Base-by-base conservation (phyloP, 2,888 invertebrate genomes). In the Lasius platythorax region DNA sequence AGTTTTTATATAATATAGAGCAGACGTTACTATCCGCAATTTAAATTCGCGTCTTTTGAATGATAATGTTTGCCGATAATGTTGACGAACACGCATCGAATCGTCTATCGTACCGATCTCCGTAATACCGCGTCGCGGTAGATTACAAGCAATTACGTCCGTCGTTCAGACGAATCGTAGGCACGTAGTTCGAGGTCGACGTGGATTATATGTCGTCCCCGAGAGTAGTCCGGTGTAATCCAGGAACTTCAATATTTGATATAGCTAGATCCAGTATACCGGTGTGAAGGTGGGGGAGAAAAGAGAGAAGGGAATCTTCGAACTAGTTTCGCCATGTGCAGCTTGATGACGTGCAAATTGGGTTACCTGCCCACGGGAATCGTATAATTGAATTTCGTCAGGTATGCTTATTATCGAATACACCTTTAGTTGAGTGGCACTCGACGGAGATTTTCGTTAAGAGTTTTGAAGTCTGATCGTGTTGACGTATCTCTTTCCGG, bases 211-310 rank as follows among this genome's bases (percentile, higher is more conserved):
- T 84, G 92, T 63, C 18, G 75, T 90, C 87, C 91, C 89, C 23
- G 79, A 66, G 89, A 90, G 87, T 86, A 83, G 85, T 83, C 85
- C 78, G 61, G 82, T 78, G 89, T 89, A 90, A 90, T 90, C 87
- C 89, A 66, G 88, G 73, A 89, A 92, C 89, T 92, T 92, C 92
- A 92, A 92, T 92, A 92, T 92, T 92, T 92, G 92, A 92, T 91
- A 90, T 83, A 86, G 58, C 85, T 73, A 85, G 82, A 73, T 30
- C 64, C 63, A 46, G 67, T 82, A 70, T 43, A 72, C 70, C 40
- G n/a, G n/a, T n/a, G n/a, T 12, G 33, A 40, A 66, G 84, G 66
- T 61, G 67, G 53, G 53, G 28, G 33, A 68, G 63, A 84, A 67
- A 70, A 56, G 50, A n/a, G 33, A 66, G 70, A n/a, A n/a, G 53